Evolutionary conservation across 2,113 vertebrate genomes (phyloP), one percentile per base, ranked within the genome.

Genomic region (Ia io): DNA sequence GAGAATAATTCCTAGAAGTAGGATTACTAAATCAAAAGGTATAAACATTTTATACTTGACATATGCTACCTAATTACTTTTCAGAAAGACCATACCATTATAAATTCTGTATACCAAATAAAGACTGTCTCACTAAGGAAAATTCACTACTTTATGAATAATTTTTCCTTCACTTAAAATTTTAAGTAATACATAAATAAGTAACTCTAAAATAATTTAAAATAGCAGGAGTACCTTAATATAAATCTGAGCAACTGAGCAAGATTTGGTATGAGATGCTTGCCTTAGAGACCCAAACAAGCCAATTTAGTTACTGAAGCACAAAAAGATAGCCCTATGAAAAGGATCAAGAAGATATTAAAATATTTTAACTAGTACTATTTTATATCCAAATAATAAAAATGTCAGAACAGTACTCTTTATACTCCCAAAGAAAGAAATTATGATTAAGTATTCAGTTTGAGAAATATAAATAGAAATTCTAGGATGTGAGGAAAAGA

Each of bases 131-230:
- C 28, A 92, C 1, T 90, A 73, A 95, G 86, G 32, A 94, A 92
- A 93, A 77, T 32, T 63, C 20, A 90, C 51, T 82, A 84, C 30
- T 67, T 69, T 84, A 25, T 86, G 14, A 92, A 67, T 71, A 94
- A 56, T 14, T 91, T 89, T 51, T 53, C 18, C 25, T 49, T 93
- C 78, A 87, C 17, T 85, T 71, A 95, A 96, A 91, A 74, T 22
- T 74, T 86, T 74, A 85, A 93, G n/a, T 83, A 89, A 51, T 69
- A 73, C 30, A 42, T 79, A 80, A 42, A 23, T 90, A 84, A 85
- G 79, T 88, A 94, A 95, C 93, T 88, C n/a, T 94, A 92, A 96
- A 97, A 95, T 71, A 61, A 88, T 25, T 65, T 84, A 53, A 96
- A 87, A 93, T 67, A 71, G 22, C 65, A 69, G 82, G 3, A 74